Percentiles rank a stretch among this genome's conserved stretches.
These are phyloP conservation scores for Atta colombica DNA, from an alignment of 1,140 invertebrate species.

Conservation along the genomic window DNA sequence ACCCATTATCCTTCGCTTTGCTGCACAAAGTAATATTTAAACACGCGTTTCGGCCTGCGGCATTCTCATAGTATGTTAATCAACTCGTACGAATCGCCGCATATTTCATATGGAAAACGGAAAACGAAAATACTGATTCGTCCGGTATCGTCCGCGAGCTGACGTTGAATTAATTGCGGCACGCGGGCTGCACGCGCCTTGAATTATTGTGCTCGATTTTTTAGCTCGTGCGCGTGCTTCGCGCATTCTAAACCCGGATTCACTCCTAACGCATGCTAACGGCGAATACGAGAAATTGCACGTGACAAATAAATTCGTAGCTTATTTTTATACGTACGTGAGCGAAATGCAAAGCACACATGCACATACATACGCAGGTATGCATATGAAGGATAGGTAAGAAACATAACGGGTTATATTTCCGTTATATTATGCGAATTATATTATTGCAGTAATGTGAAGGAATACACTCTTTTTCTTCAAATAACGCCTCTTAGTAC, in stretches of 20 bases:
- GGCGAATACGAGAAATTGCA: constrained; percentile 53
- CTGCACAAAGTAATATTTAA: constrained; percentile 65
- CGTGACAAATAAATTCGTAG: constrained; percentile 56
- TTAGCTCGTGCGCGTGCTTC: constrained; percentile 27
- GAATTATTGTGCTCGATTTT: constrained; percentile 56
- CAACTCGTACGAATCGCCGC: constrained; percentile 48
- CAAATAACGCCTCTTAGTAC: constrained; percentile 43
- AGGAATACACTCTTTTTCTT: constrained; percentile 20
- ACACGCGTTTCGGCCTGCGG: constrained; percentile 45
- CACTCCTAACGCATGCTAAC: constrained; percentile 44
- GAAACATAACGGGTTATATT: constrained; percentile 1
- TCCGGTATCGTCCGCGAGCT: constrained; percentile 53
- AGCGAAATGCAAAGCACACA: constrained; percentile 22
- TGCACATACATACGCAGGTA: not conserved
- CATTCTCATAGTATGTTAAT: constrained; percentile 55
- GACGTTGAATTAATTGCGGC: constrained; percentile 69
- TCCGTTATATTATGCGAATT: not conserved
- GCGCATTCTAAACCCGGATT: constrained; percentile 54
- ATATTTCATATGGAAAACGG: constrained; percentile 54
- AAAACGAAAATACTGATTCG: constrained; percentile 62
- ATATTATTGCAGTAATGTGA: not conserved
- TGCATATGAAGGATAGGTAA: not conserved
- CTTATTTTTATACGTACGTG: constrained; percentile 42
- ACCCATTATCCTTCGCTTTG: constrained; percentile 58
- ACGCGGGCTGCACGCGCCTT: constrained; percentile 40